These are phyloP conservation scores for Lagodon rhomboides DNA, from an alignment of 2,797 vertebrate genomes.

Conservation along the genomic window DNA sequence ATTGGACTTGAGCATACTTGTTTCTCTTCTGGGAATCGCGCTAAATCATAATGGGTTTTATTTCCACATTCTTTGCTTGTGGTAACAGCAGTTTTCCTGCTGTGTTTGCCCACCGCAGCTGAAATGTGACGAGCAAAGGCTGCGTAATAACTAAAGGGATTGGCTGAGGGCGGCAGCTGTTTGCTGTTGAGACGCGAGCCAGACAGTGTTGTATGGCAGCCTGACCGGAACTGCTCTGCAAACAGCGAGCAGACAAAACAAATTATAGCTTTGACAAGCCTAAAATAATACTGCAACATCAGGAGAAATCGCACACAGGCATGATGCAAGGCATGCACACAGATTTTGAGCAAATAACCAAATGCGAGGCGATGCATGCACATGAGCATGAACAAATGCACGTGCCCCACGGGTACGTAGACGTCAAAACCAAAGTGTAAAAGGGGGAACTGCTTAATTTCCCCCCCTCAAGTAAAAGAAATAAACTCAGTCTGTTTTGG, in stretches of 20 bases:
- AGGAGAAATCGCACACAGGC: constrained; percentile 1
- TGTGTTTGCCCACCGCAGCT: constrained; percentile 12
- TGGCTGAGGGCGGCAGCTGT: constrained; percentile 55
- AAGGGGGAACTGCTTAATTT: background rate
- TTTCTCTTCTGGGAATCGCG: constrained; percentile 2
- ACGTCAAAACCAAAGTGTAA: constrained; percentile 7
- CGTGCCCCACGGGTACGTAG: background rate
- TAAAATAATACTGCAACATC: constrained; percentile 9
- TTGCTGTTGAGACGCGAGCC: constrained; percentile 55
- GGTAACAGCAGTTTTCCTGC: constrained; percentile 25
- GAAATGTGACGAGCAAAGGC: constrained; percentile 5
- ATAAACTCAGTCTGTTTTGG: constrained; percentile 4
- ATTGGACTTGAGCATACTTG: background rate
- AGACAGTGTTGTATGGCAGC: constrained; percentile 39
- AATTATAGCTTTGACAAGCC: constrained; percentile 37
- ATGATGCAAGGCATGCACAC: background rate
- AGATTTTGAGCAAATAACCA: background rate
- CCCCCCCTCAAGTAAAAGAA: constrained; percentile 6
- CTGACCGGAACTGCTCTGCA: constrained; percentile 45
- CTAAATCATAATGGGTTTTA: constrained; percentile 6
- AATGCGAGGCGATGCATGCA: background rate
- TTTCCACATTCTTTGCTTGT: background rate
- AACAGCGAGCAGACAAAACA: constrained; percentile 53
- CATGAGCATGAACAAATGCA: background rate
- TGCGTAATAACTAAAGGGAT: constrained; percentile 35